Percentiles rank a stretch among this genome's conserved stretches.
Conservation (phyloP, 2,888 invertebrate genomes). For the Baccha elongata region DNA sequence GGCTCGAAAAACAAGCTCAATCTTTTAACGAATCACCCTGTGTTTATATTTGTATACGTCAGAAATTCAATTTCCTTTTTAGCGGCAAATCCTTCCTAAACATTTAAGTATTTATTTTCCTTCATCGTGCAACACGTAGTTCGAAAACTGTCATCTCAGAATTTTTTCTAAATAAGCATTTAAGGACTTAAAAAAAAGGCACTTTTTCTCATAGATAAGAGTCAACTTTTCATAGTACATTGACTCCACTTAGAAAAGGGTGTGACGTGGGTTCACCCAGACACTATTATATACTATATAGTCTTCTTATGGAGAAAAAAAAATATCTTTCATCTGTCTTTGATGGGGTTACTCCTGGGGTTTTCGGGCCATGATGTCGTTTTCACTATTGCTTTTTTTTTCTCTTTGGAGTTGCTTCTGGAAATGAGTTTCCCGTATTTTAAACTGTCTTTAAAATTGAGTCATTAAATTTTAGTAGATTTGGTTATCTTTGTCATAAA, state of each 20-base stretch:
- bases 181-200: constrained; percentile 1
- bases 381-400: constrained; percentile 31
- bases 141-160: constrained; percentile 36
- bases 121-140: constrained; percentile 55
- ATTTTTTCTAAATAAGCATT: constrained; percentile 40
- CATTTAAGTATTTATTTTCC: constrained; percentile 48
- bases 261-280: constrained; percentile 6
- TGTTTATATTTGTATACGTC: constrained; percentile 1
- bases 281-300: too few relatives aligned
- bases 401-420: constrained; percentile 8
- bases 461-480: constrained; percentile 62
- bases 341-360: constrained; percentile 33
- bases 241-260: constrained; percentile 44
- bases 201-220: constrained; percentile 33
- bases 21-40: too few relatives aligned
- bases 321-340: constrained; percentile 21
- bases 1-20: too few relatives aligned
- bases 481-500: constrained; percentile 61
- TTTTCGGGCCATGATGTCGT: constrained; percentile 9
- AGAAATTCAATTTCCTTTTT: constrained; percentile 69
- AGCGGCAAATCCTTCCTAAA: constrained; percentile 58
- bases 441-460: constrained; percentile 60
- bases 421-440: constrained; percentile 49
- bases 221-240: constrained; percentile 59
- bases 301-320: neutral